A percentile compares a stretch with the other conserved stretches of the same genome.
These are phyloP conservation scores for Bergia sp. DNA, from an alignment of 92 coral and sea anemone species.

Conservation along the genomic window DNA sequence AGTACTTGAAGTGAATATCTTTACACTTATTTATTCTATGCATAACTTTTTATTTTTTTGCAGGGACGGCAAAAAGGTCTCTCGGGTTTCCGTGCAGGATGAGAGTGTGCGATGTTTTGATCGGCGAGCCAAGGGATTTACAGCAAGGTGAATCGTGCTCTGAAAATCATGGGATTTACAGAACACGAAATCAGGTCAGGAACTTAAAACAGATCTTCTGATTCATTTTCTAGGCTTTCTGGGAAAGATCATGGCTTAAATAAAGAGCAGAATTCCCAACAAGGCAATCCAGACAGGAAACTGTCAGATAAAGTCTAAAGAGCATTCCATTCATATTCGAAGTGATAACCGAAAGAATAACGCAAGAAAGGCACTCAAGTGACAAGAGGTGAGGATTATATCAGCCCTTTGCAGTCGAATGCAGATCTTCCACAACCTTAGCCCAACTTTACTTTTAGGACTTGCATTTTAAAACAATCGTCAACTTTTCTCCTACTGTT, in stretches of 20 bases:
- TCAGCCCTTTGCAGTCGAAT: background rate
- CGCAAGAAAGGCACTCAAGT: background rate
- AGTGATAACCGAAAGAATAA: constrained; percentile 15
- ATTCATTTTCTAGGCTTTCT: constrained; percentile 9
- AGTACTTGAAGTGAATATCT: background rate
- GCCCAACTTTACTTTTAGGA: background rate
- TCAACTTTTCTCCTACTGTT: background rate
- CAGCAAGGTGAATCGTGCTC: background rate
- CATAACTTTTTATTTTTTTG: background rate
- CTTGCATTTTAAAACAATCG: background rate
- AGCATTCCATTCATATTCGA: constrained; percentile 31
- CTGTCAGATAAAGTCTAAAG: constrained; percentile 18
- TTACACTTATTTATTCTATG: background rate
- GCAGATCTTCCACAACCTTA: background rate
- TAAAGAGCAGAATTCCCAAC: constrained; percentile 28
- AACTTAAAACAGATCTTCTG: constrained; percentile 14
- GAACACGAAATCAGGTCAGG: constrained; percentile 20
- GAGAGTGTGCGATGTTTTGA: background rate
- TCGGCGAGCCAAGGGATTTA: background rate
- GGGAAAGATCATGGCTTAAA: constrained; percentile 18
- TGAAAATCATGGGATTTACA: background rate
- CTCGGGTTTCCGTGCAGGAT: constrained; percentile 1
- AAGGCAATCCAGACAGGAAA: constrained; percentile 42
- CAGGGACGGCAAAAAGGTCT: background rate
- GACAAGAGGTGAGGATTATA: constrained; percentile 12